Conservation (phyloP, 2,113 vertebrate genomes). For the Cromileptes altivelis region DNA sequence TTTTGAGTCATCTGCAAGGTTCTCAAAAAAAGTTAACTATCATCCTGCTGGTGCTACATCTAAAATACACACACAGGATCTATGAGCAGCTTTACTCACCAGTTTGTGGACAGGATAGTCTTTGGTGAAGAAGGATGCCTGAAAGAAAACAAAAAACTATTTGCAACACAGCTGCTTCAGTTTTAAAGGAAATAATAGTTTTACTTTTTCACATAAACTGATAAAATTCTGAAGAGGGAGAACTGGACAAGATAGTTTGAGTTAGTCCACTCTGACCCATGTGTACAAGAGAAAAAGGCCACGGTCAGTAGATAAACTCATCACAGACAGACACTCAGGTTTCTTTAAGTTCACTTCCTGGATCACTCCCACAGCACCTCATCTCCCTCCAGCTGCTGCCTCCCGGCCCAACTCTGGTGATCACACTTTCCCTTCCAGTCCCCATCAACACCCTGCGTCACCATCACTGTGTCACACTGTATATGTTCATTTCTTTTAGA, state of each 20-base stretch:
- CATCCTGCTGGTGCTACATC: not conserved
- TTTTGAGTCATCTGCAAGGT: not conserved
- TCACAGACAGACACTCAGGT: constrained; percentile 1
- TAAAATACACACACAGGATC: not conserved
- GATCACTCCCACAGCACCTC: constrained; percentile 42
- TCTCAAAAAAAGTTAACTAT: not conserved
- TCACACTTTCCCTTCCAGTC: constrained; percentile 45
- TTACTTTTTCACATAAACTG: too few relatives aligned
- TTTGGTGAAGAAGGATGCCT: not conserved
- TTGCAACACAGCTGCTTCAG: not conserved
- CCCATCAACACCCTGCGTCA: constrained; percentile 30
- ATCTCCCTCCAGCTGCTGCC: constrained; percentile 49
- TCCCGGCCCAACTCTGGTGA: constrained; percentile 19
- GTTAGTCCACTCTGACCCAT: not conserved
- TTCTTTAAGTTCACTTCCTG: constrained; percentile 28
- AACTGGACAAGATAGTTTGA: not conserved
- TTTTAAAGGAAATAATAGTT: not conserved
- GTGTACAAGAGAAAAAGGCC: not conserved
- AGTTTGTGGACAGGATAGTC: not conserved
- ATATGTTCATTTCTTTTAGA: constrained; percentile 16
- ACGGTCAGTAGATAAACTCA: not conserved
- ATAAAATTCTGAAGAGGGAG: not conserved
- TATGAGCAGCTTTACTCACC: not conserved
- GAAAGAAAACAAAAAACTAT: constrained; percentile 5
- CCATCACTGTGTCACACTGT: constrained; percentile 10